phyloP scores from a whole-genome alignment of 2,888 invertebrate species.

The Oligia strigilis region DNA sequence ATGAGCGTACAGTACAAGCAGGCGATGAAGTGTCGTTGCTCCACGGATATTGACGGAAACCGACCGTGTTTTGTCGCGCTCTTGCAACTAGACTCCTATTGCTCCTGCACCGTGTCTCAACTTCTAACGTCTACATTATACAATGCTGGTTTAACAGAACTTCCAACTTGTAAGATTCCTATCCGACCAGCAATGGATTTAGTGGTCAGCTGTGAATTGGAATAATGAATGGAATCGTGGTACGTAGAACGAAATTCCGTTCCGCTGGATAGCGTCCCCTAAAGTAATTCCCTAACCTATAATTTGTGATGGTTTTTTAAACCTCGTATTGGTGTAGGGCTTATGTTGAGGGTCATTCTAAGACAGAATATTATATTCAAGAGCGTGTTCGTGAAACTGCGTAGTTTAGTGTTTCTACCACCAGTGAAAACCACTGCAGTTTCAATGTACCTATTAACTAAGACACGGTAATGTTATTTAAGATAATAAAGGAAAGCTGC shows the following conservation, averaged over 20 bases:
- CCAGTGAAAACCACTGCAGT: not conserved
- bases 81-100: conserved; percentile 52
- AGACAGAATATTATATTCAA: not conserved
- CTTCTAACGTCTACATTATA: conserved; percentile 13
- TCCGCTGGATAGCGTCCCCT: conserved; percentile 54
- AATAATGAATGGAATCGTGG: conserved; percentile 17
- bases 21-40: conserved; percentile 52
- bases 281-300: conserved; percentile 24
- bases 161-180: conserved; percentile 20
- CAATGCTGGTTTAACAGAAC: conserved; percentile 29
- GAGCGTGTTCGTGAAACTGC: not conserved
- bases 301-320: conserved; percentile 42
- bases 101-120: conserved; percentile 15
- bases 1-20: conserved; percentile 34
- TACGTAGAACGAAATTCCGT: conserved; percentile 53
- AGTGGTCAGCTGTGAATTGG: not conserved
- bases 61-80: conserved; percentile 66
- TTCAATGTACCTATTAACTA: not conserved
- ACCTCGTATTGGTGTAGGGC: not conserved
- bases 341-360: not conserved
- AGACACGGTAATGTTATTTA: too few species aligned
- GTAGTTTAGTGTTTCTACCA: not conserved
- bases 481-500: not conserved
- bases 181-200: conserved; percentile 43
- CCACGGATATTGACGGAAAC: conserved; percentile 65